Base-by-base conservation (phyloP, 2,888 invertebrate genomes). In the Diaprepes abbreviatus region DNA sequence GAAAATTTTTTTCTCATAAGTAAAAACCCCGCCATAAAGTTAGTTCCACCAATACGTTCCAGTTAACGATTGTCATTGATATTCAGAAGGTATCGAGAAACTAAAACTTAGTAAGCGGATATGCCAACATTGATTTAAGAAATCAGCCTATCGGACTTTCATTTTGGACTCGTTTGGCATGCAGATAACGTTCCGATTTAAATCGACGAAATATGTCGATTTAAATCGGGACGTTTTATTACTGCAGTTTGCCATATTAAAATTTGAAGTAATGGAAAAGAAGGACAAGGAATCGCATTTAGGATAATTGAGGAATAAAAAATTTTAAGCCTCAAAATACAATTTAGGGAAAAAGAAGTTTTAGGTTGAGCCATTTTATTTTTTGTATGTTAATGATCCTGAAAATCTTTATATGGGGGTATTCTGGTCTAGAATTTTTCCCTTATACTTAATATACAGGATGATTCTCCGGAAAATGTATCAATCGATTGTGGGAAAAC, bases 91-190 rank as follows among this genome's bases (percentile, higher is more conserved):
- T 24, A 38, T 57, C 12, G 19, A 9, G 38, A 36, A 57, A 57
- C 57, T 57, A 57, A 57, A 57, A 57, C 57, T 57, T 57, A 38
- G 38, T 55, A 55, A 57, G 14, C 57, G 57, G 24, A 57, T 57
- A 57, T 57, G 21, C 36, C 57, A 38, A 38, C 38, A 35, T 57
- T 57, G 57, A 57, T 57, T 57, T 38, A 38, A 50, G 48, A 12
- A 50, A 38, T 38, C 24, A 36, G 35, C 38, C 57, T 55, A 36
- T 55, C 12, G 21, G 38, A 55, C 36, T 36, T 38, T 38, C 36
- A 21, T 21, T 38, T 38, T 38, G 12, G 17, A 6, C 24, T 24
- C 24, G 38, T 38, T 36, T 38, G 1, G 4, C 9, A 38, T 57
- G 21, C 57, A 3, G 57, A 50, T 50, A 1, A 4, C 14, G 48